These are phyloP conservation scores for Tyrannus savana DNA, from an alignment of 2,113 vertebrate genomes.

Conservation along the genomic window DNA sequence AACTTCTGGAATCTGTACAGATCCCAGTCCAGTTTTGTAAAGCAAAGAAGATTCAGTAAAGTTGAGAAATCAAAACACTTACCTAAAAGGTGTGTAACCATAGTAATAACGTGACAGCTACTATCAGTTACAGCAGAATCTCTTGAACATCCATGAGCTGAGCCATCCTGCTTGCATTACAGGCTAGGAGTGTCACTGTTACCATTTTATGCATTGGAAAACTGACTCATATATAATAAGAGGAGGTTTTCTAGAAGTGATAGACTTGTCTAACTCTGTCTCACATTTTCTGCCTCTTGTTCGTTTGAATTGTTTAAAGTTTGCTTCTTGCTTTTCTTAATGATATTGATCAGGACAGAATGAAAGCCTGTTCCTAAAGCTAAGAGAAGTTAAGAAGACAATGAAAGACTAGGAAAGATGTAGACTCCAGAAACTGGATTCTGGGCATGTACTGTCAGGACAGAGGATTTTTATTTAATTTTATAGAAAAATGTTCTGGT, in stretches of 20 bases:
- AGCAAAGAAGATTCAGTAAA: background rate
- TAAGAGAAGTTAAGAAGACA: constrained; percentile 59
- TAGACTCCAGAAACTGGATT: constrained; percentile 73
- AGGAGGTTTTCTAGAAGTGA: background rate
- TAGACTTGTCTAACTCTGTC: background rate
- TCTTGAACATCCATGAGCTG: background rate
- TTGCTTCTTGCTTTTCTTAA: background rate
- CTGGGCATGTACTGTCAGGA: constrained; percentile 68
- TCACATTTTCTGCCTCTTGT: background rate
- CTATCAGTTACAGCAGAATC: background rate
- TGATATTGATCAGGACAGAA: background rate
- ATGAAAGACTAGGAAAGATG: constrained; percentile 60
- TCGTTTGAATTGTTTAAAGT: constrained; percentile 7
- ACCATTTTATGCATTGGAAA: background rate
- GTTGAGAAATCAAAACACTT: background rate
- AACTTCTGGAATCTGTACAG: background rate
- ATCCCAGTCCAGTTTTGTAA: background rate
- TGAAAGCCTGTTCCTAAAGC: constrained; percentile 20
- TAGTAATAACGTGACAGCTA: background rate
- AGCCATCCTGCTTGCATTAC: background rate
- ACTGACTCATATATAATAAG: background rate
- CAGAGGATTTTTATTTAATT: constrained; percentile 79
- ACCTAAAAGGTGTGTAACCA: background rate
- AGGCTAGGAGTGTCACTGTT: background rate
- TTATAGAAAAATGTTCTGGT: constrained; percentile 75